Percentiles rank a stretch among this genome's conserved stretches.
These are phyloP conservation scores for Hetaerina titia DNA, from an alignment of 2,888 invertebrate genomes.

Conservation along the genomic window DNA sequence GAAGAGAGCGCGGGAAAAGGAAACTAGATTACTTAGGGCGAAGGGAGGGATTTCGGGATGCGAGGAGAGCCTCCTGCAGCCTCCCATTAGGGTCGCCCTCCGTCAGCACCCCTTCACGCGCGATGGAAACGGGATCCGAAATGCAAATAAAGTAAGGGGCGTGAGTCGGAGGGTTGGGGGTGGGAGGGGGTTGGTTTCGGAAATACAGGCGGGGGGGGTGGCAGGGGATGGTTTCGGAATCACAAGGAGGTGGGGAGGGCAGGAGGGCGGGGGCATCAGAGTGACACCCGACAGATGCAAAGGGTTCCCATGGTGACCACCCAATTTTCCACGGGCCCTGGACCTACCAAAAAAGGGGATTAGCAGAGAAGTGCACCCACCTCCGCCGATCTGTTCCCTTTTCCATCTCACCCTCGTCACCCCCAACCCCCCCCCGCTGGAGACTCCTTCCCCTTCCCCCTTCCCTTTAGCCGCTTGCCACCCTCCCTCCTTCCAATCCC, in stretches of 20 bases:
- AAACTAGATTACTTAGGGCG: neutral
- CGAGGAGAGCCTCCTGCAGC: neutral
- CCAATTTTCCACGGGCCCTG: constrained; percentile 60
- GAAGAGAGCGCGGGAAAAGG: neutral
- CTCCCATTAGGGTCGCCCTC: neutral
- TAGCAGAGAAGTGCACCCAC: constrained; percentile 40
- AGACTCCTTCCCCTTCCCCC: neutral
- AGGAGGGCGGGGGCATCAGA: neutral
- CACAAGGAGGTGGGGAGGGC: neutral
- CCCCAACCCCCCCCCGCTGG: neutral
- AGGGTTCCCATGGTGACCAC: constrained; percentile 60
- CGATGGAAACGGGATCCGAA: constrained; percentile 52
- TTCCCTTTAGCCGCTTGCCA: neutral
- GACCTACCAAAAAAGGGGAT: constrained; percentile 28
- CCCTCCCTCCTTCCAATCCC: too few relatives aligned
- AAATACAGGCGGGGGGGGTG: neutral
- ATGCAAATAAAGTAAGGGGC: constrained; percentile 56
- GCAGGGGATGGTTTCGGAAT: neutral
- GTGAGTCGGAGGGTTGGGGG: neutral
- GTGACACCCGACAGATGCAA: constrained; percentile 62
- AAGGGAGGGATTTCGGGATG: neutral
- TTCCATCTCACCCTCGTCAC: neutral
- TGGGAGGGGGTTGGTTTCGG: too few relatives aligned
- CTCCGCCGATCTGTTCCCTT: neutral
- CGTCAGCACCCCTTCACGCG: neutral